Evolutionary conservation across 92 coral and sea anemone species (phyloP).

Genomic region (Muricea muricata): DNA sequence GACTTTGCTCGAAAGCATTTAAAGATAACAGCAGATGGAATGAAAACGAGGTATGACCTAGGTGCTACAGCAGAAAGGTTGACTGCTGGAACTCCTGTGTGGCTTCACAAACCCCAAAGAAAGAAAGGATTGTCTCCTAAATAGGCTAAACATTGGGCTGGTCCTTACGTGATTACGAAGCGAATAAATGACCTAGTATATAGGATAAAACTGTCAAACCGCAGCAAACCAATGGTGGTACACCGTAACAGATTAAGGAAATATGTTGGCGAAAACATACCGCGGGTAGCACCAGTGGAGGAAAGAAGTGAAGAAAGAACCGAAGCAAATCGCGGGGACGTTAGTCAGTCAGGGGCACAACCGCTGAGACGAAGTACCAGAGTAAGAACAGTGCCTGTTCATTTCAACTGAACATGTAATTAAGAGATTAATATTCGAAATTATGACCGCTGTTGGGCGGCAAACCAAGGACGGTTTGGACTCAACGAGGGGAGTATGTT

Average conservation of each 20-base stretch:
- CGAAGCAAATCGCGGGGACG: too few species aligned
- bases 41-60: slow-evolving; percentile 36
- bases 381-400: background rate
- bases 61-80: background rate
- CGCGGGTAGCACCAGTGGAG: background rate
- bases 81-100: slow-evolving; percentile 13
- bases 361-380: background rate
- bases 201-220: background rate
- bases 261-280: background rate
- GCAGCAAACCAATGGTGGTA: background rate
- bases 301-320: too few species aligned
- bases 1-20: slow-evolving; percentile 31
- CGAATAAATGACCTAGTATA: background rate
- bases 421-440: too few species aligned
- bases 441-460: background rate
- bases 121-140: slow-evolving; percentile 51
- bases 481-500: slow-evolving; percentile 36
- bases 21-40: slow-evolving; percentile 14
- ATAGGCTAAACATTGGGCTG: slow-evolving; percentile 40
- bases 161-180: slow-evolving; percentile 18
- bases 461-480: background rate
- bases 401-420: too few species aligned
- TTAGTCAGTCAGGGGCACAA: too few species aligned
- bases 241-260: background rate
- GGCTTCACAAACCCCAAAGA: slow-evolving; percentile 45